Conservation (phyloP, 2,113 vertebrate species). For the Prunella fulvescens region DNA sequence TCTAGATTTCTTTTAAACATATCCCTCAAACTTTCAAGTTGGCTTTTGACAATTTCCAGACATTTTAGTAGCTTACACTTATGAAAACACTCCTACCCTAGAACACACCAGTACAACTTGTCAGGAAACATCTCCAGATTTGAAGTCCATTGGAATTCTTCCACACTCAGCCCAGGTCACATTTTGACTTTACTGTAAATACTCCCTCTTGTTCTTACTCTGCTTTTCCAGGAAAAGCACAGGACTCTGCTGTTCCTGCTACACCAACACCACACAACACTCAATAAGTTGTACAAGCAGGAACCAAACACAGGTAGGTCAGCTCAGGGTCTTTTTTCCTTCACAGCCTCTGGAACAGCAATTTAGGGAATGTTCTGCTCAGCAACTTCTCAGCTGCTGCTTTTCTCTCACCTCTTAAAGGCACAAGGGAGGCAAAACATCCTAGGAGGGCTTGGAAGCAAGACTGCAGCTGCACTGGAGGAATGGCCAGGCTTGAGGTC, state of each 20-base stretch:
- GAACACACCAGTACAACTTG: background rate
- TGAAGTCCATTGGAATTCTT: background rate
- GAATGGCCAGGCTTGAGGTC: fast-evolving
- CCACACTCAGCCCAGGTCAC: background rate
- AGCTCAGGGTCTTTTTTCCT: background rate
- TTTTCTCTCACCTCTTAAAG: background rate
- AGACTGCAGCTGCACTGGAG: fast-evolving
- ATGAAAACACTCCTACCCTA: background rate
- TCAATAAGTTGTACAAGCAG: background rate
- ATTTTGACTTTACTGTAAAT: background rate
- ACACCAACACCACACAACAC: background rate
- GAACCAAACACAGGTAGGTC: background rate
- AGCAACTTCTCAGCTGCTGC: background rate
- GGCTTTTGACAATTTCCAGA: background rate
- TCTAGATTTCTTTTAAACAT: background rate
- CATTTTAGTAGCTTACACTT: background rate
- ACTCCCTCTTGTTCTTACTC: background rate
- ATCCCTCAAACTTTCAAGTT: background rate
- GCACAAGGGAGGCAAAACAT: background rate
- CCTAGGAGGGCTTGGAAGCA: background rate
- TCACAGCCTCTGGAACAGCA: background rate
- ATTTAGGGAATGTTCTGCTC: background rate
- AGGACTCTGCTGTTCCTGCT: background rate
- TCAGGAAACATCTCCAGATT: background rate
- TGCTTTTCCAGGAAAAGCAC: background rate